Percentiles rank a stretch among this genome's conserved stretches.
These are phyloP conservation scores for Leptinotarsa juncta DNA, from an alignment of 2,888 invertebrate genomes.

Conservation along the genomic window DNA sequence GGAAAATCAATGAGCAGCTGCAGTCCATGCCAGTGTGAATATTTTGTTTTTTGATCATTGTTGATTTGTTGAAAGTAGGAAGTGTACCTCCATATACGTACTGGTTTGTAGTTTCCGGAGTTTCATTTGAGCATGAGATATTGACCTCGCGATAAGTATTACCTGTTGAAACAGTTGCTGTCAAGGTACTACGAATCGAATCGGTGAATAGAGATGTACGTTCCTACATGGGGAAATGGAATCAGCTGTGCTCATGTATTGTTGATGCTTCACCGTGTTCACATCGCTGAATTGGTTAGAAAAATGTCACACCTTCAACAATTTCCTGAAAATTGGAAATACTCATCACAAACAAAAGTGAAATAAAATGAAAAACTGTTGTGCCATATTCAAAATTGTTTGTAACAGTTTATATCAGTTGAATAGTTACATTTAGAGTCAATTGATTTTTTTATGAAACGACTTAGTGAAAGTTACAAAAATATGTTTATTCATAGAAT, in stretches of 20 bases:
- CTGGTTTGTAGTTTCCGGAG: constrained; percentile 16
- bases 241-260: neutral
- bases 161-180: constrained; percentile 7
- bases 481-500: too few species aligned
- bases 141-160: neutral
- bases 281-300: too few species aligned
- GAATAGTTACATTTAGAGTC: too few species aligned
- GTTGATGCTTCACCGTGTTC: neutral
- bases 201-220: neutral
- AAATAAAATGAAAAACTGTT: too few species aligned
- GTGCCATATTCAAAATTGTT: too few species aligned
- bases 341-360: too few species aligned
- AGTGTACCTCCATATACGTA: constrained; percentile 12
- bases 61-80: constrained; percentile 15
- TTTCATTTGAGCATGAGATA: constrained; percentile 6
- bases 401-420: too few species aligned
- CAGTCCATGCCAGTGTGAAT: neutral
- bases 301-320: too few species aligned
- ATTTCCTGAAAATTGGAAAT: too few species aligned
- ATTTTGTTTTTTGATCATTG: constrained; percentile 1
- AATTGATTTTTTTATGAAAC: too few species aligned
- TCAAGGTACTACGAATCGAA: neutral
- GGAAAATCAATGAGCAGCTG: constrained; percentile 2
- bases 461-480: too few species aligned
- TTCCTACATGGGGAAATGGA: neutral